Evolutionary conservation across 2,113 vertebrate species (phyloP).

Genomic region (Cathartes aura): DNA sequence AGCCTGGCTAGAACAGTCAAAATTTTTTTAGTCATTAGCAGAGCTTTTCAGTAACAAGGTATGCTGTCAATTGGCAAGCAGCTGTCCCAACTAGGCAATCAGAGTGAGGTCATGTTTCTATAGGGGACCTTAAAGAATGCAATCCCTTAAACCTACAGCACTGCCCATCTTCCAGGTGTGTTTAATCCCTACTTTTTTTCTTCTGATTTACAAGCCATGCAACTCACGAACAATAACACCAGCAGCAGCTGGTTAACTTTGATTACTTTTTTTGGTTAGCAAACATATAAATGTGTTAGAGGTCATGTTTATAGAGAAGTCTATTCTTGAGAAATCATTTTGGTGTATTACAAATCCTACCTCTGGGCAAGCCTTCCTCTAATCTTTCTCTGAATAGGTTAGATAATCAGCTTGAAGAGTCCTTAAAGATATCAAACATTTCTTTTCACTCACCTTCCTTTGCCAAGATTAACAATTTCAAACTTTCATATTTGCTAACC

Average conservation of each 20-base stretch:
- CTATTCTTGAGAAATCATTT: not conserved
- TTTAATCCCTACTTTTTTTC: not conserved
- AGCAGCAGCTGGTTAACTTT: not conserved
- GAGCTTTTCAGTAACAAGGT: not conserved
- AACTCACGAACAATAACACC: not conserved
- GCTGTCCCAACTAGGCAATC: not conserved
- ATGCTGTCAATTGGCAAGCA: not conserved
- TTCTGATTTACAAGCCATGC: not conserved
- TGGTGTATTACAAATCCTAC: not conserved
- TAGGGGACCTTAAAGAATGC: not conserved
- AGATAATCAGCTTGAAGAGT: not conserved
- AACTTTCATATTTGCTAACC: not conserved
- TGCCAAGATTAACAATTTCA: not conserved
- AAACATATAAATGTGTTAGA: fast-evolving
- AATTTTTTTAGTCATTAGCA: not conserved
- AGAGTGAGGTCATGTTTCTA: not conserved
- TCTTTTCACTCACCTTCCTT: not conserved
- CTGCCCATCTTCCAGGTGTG: not conserved
- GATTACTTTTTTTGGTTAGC: not conserved
- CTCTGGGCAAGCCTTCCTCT: not conserved
- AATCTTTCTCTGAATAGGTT: not conserved
- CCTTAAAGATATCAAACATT: not conserved
- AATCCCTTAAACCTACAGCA: not conserved
- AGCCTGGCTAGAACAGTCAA: not conserved
- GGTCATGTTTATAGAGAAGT: not conserved